These are phyloP conservation scores for Phodopus roborovskii DNA, from an alignment of 2,113 vertebrate species.

Conservation along the genomic window DNA sequence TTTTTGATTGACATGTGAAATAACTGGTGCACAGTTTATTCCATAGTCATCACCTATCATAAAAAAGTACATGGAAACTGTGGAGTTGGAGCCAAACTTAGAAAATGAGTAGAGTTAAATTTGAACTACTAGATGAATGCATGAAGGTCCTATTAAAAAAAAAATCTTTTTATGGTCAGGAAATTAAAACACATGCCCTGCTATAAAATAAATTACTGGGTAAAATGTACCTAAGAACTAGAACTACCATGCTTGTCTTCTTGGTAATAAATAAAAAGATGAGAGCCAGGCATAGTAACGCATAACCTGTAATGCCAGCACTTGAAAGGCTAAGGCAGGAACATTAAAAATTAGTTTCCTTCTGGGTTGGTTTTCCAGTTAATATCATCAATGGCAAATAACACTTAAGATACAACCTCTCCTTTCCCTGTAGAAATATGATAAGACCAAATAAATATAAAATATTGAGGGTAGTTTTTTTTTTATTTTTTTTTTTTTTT, in stretches of 20 bases:
- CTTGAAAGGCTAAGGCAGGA: background rate
- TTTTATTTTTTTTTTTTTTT: background rate
- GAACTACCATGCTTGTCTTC: conserved; percentile 32
- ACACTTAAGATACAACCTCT: conserved; percentile 34
- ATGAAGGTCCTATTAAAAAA: conserved; percentile 41
- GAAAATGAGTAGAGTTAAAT: conserved; percentile 59
- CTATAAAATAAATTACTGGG: background rate
- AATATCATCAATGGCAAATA: conserved; percentile 4
- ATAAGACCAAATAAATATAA: background rate
- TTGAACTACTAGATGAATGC: conserved; percentile 56
- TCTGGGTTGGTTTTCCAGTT: background rate
- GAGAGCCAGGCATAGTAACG: background rate
- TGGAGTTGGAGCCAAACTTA: conserved; percentile 41
- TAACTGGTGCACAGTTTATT: conserved; percentile 39
- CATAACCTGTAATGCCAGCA: background rate
- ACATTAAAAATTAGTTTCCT: background rate
- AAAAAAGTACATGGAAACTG: conserved; percentile 43
- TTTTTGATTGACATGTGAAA: conserved; percentile 53
- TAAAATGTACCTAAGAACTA: background rate
- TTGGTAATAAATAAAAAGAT: conserved; percentile 22
- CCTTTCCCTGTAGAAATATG: conserved; percentile 47
- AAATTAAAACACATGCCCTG: conserved; percentile 29
- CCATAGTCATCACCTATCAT: conserved; percentile 4
- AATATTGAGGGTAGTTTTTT: background rate
- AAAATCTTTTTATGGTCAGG: conserved; percentile 45